Evolutionary conservation across 2,888 invertebrate species (phyloP).

Genomic region (Ectropis crepuscularia): DNA sequence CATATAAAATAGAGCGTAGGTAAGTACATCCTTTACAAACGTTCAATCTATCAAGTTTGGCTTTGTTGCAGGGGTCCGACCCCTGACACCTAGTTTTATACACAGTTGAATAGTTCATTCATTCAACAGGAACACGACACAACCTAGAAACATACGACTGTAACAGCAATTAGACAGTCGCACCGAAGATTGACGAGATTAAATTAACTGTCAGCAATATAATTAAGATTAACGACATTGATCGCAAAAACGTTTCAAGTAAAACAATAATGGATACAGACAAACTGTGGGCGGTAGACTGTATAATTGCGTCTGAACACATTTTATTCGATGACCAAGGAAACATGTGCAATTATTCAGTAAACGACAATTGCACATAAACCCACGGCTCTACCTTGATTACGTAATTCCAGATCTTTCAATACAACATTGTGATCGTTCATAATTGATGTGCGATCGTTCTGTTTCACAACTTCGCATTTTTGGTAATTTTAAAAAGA

Average conservation of each 20-base stretch:
- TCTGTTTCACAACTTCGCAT: neutral
- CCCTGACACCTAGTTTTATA: neutral
- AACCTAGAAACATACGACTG: neutral
- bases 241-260: slow-evolving; percentile 29
- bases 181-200: neutral
- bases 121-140: neutral
- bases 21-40: neutral
- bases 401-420: slow-evolving; percentile 40
- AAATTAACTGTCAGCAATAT: slow-evolving; percentile 1
- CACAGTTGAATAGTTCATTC: neutral
- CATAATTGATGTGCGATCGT: no score
- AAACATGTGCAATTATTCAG: slow-evolving; percentile 56
- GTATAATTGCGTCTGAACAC: slow-evolving; percentile 54
- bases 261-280: slow-evolving; percentile 37
- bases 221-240: slow-evolving; percentile 27
- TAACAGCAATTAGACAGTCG: neutral
- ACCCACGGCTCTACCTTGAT: slow-evolving; percentile 50
- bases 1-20: no score
- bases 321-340: slow-evolving; percentile 42
- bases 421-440: slow-evolving; percentile 1
- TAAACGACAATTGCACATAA: slow-evolving; percentile 52
- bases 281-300: slow-evolving; percentile 53
- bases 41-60: slow-evolving; percentile 1
- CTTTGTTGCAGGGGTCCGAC: slow-evolving; percentile 1
- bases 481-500: neutral